Percentiles rank a stretch among this genome's conserved stretches.
Evolutionary conservation across 2,113 vertebrate species (phyloP).

Genomic region (Pelecanoides urinatrix): DNA sequence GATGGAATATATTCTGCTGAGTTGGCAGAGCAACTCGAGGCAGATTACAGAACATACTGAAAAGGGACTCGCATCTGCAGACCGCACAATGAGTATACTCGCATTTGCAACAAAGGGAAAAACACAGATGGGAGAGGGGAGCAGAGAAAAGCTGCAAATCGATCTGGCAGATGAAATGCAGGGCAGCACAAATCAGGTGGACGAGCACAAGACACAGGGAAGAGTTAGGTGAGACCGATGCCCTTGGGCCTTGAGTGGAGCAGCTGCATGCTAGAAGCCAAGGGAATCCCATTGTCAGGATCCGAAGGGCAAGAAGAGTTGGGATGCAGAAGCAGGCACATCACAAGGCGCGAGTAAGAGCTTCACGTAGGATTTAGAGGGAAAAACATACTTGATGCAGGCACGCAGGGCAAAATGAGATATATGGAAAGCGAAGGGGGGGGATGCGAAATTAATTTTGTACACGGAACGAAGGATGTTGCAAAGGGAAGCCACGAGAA

Average conservation of each 20-base stretch:
- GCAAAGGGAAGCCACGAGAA: neutral
- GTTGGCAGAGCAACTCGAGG: neutral
- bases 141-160: neutral
- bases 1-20: neutral
- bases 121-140: conserved; percentile 10
- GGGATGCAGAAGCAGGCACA: neutral
- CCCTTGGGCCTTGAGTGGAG: neutral
- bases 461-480: neutral
- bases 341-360: neutral
- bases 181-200: neutral
- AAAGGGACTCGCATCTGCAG: neutral
- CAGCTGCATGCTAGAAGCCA: neutral
- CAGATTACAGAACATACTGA: neutral
- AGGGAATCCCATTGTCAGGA: neutral
- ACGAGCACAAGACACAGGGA: neutral
- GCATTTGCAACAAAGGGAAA: neutral
- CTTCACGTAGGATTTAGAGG: neutral
- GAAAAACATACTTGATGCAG: neutral
- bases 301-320: neutral
- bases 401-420: neutral
- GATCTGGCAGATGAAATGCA: neutral
- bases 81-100: neutral
- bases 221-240: neutral
- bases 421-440: rapidly evolving
- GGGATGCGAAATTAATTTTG: neutral